These are phyloP conservation scores for Ecliptopera silaceata DNA, from an alignment of 2,888 invertebrate species.

Conservation along the genomic window DNA sequence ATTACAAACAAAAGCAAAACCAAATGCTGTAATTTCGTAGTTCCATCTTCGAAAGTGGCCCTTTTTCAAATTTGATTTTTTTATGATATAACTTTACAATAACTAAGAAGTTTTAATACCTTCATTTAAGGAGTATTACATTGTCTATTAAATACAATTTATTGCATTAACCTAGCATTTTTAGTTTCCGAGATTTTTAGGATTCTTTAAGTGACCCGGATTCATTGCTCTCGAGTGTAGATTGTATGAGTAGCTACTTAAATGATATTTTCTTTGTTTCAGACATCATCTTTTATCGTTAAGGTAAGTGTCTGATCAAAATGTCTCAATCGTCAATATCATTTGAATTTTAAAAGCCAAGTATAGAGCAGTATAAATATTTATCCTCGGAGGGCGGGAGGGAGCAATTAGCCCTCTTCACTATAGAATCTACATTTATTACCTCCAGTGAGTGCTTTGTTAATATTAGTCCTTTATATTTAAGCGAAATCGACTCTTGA, in stretches of 20 bases:
- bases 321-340: constrained; percentile 54
- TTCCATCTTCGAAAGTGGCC: too few relatives aligned
- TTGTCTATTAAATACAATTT: background rate
- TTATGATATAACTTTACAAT: too few relatives aligned
- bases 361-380: constrained; percentile 70
- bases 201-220: too few relatives aligned
- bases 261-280: constrained; percentile 22
- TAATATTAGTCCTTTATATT: constrained; percentile 74
- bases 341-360: constrained; percentile 70
- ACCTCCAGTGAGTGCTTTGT: constrained; percentile 67
- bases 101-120: too few relatives aligned
- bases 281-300: constrained; percentile 18
- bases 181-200: too few relatives aligned
- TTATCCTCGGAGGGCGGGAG: constrained; percentile 47
- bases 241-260: too few relatives aligned
- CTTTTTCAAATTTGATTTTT: too few relatives aligned
- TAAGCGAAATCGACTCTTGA: constrained; percentile 60
- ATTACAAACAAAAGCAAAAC: too few relatives aligned
- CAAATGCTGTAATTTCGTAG: too few relatives aligned
- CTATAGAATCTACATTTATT: constrained; percentile 77
- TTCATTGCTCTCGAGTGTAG: too few relatives aligned
- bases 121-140: too few relatives aligned
- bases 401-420: constrained; percentile 63
- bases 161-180: too few relatives aligned
- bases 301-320: constrained; percentile 26